phyloP scores from a whole-genome alignment of 2,888 invertebrate genomes.

The Troides aeacus region DNA sequence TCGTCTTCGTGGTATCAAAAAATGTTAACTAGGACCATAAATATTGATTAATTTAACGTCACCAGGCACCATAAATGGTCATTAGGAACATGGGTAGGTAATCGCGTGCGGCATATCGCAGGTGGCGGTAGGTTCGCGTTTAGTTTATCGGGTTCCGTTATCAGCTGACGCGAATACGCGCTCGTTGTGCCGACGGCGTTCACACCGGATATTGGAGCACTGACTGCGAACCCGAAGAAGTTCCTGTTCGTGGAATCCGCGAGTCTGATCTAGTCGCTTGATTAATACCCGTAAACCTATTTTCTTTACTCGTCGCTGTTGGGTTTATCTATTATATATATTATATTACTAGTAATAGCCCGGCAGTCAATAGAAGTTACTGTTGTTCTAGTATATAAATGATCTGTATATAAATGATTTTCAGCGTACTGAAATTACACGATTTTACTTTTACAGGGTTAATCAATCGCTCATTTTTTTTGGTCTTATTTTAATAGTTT shows the following conservation, averaged over 20 bases:
- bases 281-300: not conserved
- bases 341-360: no score
- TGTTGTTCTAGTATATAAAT: no score
- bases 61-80: slow-evolving; percentile 24
- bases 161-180: slow-evolving; percentile 45
- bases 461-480: no score
- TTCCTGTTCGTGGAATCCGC: slow-evolving; percentile 1
- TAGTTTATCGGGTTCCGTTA: slow-evolving; percentile 33
- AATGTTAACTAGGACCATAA: no score
- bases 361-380: no score
- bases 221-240: not conserved
- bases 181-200: slow-evolving; percentile 4
- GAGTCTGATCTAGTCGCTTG: not conserved
- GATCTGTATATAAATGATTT: no score
- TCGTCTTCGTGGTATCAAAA: no score
- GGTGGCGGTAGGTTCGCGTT: not conserved
- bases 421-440: no score
- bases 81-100: slow-evolving; percentile 37
- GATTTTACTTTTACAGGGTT: no score
- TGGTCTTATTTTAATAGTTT: no score
- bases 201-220: slow-evolving; percentile 8
- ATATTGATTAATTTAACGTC: slow-evolving; percentile 1
- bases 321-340: no score
- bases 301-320: not conserved
- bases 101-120: slow-evolving; percentile 48